These are phyloP conservation scores for Acanthurus leucopareius DNA, from an alignment of 2,797 vertebrate genomes.

Conservation along the genomic window DNA sequence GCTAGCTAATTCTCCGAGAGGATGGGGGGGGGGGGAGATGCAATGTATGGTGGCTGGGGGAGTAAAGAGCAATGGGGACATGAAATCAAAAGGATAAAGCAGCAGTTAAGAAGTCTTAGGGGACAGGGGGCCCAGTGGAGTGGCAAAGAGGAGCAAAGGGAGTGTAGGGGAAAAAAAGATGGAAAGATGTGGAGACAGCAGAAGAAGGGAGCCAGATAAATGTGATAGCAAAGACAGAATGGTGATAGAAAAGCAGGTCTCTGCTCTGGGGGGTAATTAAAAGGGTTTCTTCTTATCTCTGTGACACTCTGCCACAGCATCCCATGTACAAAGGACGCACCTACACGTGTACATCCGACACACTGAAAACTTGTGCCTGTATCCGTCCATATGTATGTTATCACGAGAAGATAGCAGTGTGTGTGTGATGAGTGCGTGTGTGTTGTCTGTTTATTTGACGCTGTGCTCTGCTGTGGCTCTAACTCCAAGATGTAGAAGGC, in stretches of 20 bases:
- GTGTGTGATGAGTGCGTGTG: constrained; percentile 30
- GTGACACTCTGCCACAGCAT: constrained; percentile 64
- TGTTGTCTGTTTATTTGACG: constrained; percentile 68
- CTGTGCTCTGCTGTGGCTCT: constrained; percentile 66
- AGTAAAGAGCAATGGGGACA: constrained; percentile 50
- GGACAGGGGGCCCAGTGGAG: constrained; percentile 67
- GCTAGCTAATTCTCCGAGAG: constrained; percentile 40
- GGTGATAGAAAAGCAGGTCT: constrained; percentile 68
- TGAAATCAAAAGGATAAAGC: constrained; percentile 68
- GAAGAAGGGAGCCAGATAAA: constrained; percentile 58
- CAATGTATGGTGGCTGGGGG: constrained; percentile 23
- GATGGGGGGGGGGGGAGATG: background rate
- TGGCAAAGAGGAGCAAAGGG: constrained; percentile 47
- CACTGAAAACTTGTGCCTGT: constrained; percentile 42
- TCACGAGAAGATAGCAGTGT: constrained; percentile 46
- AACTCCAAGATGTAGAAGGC: constrained; percentile 78
- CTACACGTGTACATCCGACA: constrained; percentile 37
- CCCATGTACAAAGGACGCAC: constrained; percentile 45
- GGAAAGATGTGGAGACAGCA: constrained; percentile 37
- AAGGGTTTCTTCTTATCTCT: constrained; percentile 73
- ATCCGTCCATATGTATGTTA: constrained; percentile 49
- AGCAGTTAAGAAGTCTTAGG: constrained; percentile 64
- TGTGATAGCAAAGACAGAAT: constrained; percentile 46
- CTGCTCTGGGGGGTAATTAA: constrained; percentile 82
- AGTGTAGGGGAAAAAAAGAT: constrained; percentile 33